Evolutionary conservation across 2,113 vertebrate species (phyloP).

Genomic region (Pipra filicauda): DNA sequence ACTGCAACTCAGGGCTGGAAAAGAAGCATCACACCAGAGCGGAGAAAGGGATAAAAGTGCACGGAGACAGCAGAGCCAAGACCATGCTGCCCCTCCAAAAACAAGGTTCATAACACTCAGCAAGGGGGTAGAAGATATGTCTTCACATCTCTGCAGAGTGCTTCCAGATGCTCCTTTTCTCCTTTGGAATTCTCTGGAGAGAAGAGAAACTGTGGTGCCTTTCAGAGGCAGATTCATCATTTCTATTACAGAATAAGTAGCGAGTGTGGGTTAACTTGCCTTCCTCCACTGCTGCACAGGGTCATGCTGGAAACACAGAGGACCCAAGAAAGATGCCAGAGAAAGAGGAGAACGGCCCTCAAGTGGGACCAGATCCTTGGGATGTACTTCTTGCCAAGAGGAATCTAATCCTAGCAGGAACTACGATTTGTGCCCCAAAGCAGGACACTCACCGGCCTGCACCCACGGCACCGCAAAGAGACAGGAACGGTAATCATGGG

Average conservation of each 20-base stretch:
- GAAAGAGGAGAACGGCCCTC: neutral
- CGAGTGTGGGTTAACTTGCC: neutral
- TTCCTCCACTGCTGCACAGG: neutral
- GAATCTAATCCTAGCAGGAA: slow-evolving; percentile 6
- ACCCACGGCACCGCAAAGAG: neutral
- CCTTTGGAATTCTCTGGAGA: neutral
- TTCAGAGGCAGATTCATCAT: neutral
- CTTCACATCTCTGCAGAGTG: neutral
- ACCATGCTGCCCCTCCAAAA: neutral
- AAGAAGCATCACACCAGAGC: neutral
- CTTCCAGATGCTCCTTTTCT: neutral
- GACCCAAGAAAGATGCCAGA: neutral
- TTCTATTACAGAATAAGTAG: neutral
- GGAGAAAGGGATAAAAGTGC: neutral
- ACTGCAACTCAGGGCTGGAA: neutral
- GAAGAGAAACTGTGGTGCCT: neutral
- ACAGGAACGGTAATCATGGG: neutral
- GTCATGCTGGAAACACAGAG: neutral
- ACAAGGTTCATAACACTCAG: neutral
- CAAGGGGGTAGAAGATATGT: neutral
- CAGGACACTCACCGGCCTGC: neutral
- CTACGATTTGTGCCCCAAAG: slow-evolving; percentile 9
- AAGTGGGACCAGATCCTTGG: neutral
- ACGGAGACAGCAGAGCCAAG: accelerated
- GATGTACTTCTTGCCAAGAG: neutral